Evolutionary conservation across 2,797 vertebrate genomes (phyloP).

Genomic region (Enteromius viviparus): DNA sequence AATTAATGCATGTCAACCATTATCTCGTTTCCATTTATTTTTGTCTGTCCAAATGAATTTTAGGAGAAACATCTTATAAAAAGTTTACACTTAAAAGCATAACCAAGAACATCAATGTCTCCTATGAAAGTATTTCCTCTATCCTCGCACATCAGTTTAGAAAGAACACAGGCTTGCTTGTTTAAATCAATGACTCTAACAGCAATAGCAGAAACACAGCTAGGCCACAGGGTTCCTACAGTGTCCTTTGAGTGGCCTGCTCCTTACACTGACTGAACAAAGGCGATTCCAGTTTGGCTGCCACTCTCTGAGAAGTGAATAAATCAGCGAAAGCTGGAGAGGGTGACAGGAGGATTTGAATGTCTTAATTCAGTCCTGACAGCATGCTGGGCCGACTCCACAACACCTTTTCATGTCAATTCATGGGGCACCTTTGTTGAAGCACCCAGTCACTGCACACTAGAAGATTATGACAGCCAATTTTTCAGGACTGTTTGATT

Average conservation of each 20-base stretch:
- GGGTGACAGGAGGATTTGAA: slow-evolving; percentile 63
- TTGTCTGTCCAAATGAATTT: background rate
- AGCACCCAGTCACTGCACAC: slow-evolving; percentile 60
- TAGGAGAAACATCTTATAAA: background rate
- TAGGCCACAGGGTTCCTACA: background rate
- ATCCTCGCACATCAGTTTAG: background rate
- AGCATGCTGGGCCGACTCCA: slow-evolving; percentile 69
- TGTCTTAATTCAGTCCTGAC: slow-evolving; percentile 74
- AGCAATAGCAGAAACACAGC: background rate
- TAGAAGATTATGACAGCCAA: slow-evolving; percentile 68
- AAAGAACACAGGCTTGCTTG: slow-evolving; percentile 3
- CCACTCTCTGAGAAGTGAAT: slow-evolving; percentile 45
- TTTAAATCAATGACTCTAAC: background rate
- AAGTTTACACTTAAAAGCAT: background rate
- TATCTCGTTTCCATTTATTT: background rate
- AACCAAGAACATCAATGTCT: background rate
- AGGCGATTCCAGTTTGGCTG: slow-evolving; percentile 42
- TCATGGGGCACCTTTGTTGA: slow-evolving; percentile 67
- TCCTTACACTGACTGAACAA: slow-evolving; percentile 44
- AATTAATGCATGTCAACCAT: background rate
- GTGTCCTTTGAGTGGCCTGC: slow-evolving; percentile 11
- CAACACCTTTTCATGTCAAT: slow-evolving; percentile 67
- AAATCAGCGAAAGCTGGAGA: slow-evolving; percentile 54
- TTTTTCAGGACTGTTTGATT: slow-evolving; percentile 60
- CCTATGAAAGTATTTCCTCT: background rate